Percentiles rank a stretch among this genome's conserved stretches.
Evolutionary conservation across 2,113 vertebrate species (phyloP).

Genomic region (Zosterops pallidus): DNA sequence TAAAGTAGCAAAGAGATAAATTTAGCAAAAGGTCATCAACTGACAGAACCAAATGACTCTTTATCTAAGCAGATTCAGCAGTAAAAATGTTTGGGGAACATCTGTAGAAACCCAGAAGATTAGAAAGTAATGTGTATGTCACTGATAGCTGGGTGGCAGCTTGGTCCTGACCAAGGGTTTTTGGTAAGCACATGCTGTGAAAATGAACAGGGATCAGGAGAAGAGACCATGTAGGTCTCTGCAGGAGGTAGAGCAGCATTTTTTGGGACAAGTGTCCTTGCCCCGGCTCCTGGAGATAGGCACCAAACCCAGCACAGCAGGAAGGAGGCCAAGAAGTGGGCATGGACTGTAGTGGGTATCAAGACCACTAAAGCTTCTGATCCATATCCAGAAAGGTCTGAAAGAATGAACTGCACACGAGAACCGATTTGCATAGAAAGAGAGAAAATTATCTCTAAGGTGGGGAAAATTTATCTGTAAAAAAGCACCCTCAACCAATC

Average conservation of each 20-base stretch:
- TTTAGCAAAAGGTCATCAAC: neutral
- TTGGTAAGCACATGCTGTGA: neutral
- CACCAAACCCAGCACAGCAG: neutral
- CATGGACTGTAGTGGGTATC: neutral
- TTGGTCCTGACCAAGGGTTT: too few relatives aligned
- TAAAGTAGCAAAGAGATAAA: neutral
- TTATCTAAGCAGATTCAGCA: neutral
- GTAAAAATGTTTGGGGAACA: neutral
- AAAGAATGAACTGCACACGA: neutral
- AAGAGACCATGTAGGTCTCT: neutral
- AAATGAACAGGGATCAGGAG: neutral
- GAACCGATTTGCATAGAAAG: neutral
- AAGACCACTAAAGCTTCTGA: neutral
- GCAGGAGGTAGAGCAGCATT: neutral
- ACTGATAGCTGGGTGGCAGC: accelerated
- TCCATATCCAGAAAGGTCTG: neutral
- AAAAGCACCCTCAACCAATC: neutral
- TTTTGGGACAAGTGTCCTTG: neutral
- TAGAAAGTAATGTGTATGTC: neutral
- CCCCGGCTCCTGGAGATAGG: neutral
- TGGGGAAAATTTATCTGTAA: neutral
- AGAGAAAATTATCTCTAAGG: neutral
- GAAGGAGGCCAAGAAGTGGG: neutral
- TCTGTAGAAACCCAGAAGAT: neutral
- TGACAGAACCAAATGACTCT: neutral